Evolutionary conservation across 2,797 vertebrate species (phyloP), one percentile per base, ranked within the genome.

Genomic region (Cossypha caffra): DNA sequence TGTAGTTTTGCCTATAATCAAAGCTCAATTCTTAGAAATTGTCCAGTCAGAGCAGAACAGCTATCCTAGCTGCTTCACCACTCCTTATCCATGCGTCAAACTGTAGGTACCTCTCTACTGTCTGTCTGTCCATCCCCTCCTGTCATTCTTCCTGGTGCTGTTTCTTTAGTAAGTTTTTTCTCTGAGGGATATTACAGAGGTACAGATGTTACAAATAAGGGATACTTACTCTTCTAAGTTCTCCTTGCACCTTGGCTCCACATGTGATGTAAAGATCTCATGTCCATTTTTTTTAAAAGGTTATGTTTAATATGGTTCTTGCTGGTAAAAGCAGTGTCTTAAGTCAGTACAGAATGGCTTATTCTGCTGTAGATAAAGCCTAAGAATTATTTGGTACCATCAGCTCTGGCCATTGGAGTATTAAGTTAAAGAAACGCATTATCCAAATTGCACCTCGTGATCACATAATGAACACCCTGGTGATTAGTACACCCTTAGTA

Each of bases 101-200:
- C 21, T 57, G 9, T 5, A 76, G 69, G n/a, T 77, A 37, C 38
- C 42, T 43, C 84, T 51, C 31, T 51, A 24, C 47, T 62, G 7
- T 59, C n/a, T 80, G 35, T 43, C 48, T 57, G 38, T 83, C 64
- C 48, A 62, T n/a, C 8, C 42, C 42, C 16, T 50, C 17, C 29
- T 43, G 20, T 38, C 1, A 0, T 69, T 69, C 20, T 50, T 31
- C 63, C 24, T 0, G 1, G 10, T 31, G 29, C 29, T 91, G 3
- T 68, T 90, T 77, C 29, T 84, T 88, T 26, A 68, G 16, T 48
- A 68, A 52, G 8, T 79, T 52, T 66, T 11, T 80, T 73, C 38
- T 18, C 77, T 71, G 54, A 76, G 47, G 67, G n/a, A 16, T 62
- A 16, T 48, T 76, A 40, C 4, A 48, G 43, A 33, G 40, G 20